Evolutionary conservation across 2,888 invertebrate species (phyloP).

Genomic region (Tipula unca): DNA sequence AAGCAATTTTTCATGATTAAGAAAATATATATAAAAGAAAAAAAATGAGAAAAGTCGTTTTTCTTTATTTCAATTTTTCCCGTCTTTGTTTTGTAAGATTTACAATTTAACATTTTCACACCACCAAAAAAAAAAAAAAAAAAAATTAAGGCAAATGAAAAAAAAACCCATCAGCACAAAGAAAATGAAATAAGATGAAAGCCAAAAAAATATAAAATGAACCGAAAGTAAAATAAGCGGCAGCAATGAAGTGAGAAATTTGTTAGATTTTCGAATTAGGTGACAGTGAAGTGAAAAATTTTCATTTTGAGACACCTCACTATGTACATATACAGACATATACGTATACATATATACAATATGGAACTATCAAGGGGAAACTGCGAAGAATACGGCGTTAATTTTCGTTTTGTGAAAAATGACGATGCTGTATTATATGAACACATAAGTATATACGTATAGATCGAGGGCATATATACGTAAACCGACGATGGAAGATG

Average conservation of each 20-base stretch:
- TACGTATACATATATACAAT: too few species aligned
- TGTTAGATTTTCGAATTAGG: conserved; percentile 8
- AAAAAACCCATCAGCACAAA: background rate
- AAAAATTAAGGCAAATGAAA: background rate
- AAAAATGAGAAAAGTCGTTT: background rate
- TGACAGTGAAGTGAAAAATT: conserved; percentile 8
- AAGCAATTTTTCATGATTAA: background rate
- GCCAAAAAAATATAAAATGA: background rate
- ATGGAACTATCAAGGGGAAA: background rate
- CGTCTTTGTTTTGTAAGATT: background rate
- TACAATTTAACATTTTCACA: background rate
- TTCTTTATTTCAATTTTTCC: background rate
- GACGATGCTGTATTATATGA: background rate
- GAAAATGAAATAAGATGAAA: background rate
- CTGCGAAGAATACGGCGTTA: background rate
- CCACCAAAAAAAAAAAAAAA: background rate
- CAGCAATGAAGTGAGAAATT: conserved; percentile 2
- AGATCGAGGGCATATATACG: too few species aligned
- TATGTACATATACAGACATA: too few species aligned
- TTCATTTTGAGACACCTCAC: background rate
- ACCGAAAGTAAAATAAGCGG: background rate
- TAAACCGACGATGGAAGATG: background rate
- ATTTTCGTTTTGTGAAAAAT: background rate
- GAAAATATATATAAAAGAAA: background rate
- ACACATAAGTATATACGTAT: too few species aligned